phyloP scores from a whole-genome alignment of 2,888 invertebrate species.

The Octonoba sinensis region DNA sequence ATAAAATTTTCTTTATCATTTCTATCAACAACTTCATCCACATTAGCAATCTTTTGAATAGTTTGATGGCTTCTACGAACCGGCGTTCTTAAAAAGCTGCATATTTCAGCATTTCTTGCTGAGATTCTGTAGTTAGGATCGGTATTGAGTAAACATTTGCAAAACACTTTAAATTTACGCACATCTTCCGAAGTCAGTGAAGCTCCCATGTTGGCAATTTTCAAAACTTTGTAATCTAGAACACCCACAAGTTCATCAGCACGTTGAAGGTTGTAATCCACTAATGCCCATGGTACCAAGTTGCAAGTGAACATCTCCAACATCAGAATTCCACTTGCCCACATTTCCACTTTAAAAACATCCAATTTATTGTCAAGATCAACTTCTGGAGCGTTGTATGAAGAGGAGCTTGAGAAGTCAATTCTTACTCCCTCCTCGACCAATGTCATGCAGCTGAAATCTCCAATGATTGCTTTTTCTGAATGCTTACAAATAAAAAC shows the following conservation, averaged over 20 bases:
- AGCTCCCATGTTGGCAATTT: slow-evolving; percentile 18
- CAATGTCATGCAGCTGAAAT: slow-evolving; percentile 20
- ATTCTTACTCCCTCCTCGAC: not conserved
- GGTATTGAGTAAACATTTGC: not conserved
- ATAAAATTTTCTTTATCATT: too few relatives aligned
- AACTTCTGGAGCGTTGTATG: slow-evolving; percentile 34
- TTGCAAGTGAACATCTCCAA: slow-evolving; percentile 27
- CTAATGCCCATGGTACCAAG: slow-evolving; percentile 21
- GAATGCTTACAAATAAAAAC: slow-evolving; percentile 14
- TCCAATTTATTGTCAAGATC: not conserved
- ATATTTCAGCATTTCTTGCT: slow-evolving; percentile 22
- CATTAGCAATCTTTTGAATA: too few relatives aligned
- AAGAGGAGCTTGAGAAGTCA: slow-evolving; percentile 2
- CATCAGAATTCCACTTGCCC: slow-evolving; percentile 27
- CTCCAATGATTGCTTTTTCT: slow-evolving; percentile 20
- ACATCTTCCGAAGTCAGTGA: not conserved
- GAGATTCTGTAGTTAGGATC: slow-evolving; percentile 1
- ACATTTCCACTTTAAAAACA: slow-evolving; percentile 27
- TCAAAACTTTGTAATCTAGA: slow-evolving; percentile 9
- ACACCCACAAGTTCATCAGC: slow-evolving; percentile 4
- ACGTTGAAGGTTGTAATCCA: slow-evolving; percentile 4
- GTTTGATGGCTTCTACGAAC: not conserved
- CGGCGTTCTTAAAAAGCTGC: not conserved
- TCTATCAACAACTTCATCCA: too few relatives aligned
- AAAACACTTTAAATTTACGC: slow-evolving; percentile 14